Percentiles rank a stretch among this genome's conserved stretches.
Conservation (phyloP, 2,888 invertebrate genomes). For the Malthinus flaveolus region DNA sequence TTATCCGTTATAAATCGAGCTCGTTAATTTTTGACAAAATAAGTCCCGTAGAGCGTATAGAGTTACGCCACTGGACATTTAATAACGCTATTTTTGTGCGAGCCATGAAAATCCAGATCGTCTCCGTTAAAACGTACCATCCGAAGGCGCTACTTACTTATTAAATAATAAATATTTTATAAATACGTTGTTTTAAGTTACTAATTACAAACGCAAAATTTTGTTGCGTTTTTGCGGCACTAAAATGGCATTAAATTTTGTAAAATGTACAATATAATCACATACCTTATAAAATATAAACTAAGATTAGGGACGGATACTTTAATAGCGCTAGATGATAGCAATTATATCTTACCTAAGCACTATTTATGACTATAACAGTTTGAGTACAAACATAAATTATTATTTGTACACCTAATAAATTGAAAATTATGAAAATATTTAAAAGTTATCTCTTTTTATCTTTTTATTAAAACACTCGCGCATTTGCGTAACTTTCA, state of each 20-base stretch:
- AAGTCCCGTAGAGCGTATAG: neutral
- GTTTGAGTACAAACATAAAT: neutral
- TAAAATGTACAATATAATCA: conserved; percentile 17
- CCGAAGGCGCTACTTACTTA: neutral
- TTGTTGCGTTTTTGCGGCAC: conserved; percentile 9
- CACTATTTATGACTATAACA: conserved; percentile 13
- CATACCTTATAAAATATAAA: conserved; percentile 6
- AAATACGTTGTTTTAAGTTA: conserved; percentile 20
- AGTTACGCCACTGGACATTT: too few species aligned
- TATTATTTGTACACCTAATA: conserved; percentile 5
- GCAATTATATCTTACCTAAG: conserved; percentile 15
- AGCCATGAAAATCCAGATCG: too few species aligned
- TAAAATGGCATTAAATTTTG: conserved; percentile 9
- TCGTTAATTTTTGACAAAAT: conserved; percentile 40
- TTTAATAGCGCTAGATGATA: conserved; percentile 17
- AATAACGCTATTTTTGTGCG: too few species aligned
- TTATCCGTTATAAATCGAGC: conserved; percentile 35
- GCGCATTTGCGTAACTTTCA: too few species aligned
- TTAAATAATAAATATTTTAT: conserved; percentile 23
- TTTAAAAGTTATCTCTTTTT: neutral
- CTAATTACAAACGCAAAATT: conserved; percentile 5
- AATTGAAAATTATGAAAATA: neutral
- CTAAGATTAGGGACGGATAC: conserved; percentile 16
- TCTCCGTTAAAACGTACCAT: too few species aligned
- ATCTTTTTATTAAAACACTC: too few species aligned